These are phyloP conservation scores for Galerucella nymphaeae DNA, from an alignment of 2,888 invertebrate species.

Conservation along the genomic window DNA sequence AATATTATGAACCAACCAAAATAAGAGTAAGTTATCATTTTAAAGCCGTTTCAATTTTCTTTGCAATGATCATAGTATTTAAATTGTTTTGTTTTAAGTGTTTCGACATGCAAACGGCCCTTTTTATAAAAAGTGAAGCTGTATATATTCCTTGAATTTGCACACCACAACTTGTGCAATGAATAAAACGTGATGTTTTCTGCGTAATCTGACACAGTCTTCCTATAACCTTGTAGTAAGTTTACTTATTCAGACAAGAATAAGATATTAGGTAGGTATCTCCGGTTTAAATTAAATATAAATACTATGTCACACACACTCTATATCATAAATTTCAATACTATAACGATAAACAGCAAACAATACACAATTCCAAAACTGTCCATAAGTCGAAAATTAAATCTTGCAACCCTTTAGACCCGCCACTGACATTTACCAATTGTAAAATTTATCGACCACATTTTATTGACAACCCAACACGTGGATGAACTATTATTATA, in stretches of 20 bases:
- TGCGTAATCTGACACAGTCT: background rate
- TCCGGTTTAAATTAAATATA: background rate
- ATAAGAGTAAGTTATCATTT: too few relatives aligned
- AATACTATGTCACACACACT: background rate
- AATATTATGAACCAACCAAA: background rate
- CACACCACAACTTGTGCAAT: background rate
- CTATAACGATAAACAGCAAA: too few relatives aligned
- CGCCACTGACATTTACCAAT: background rate
- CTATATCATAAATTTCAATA: background rate
- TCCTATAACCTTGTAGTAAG: background rate
- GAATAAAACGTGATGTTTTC: background rate
- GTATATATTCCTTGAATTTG: background rate
- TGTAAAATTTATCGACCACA: conserved; percentile 6
- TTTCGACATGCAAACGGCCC: too few relatives aligned
- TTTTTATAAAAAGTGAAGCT: too few relatives aligned
- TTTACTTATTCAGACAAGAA: background rate
- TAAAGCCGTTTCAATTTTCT: too few relatives aligned
- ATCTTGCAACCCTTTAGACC: background rate
- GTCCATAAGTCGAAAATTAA: background rate
- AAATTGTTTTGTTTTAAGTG: too few relatives aligned
- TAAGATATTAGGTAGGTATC: background rate
- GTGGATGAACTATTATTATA: conserved; percentile 5
- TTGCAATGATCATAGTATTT: too few relatives aligned
- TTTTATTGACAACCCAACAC: conserved; percentile 8
- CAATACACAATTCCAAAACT: too few relatives aligned